phyloP scores from a whole-genome alignment of 2,797 vertebrate species.

The Phyllotis vaccarum region DNA sequence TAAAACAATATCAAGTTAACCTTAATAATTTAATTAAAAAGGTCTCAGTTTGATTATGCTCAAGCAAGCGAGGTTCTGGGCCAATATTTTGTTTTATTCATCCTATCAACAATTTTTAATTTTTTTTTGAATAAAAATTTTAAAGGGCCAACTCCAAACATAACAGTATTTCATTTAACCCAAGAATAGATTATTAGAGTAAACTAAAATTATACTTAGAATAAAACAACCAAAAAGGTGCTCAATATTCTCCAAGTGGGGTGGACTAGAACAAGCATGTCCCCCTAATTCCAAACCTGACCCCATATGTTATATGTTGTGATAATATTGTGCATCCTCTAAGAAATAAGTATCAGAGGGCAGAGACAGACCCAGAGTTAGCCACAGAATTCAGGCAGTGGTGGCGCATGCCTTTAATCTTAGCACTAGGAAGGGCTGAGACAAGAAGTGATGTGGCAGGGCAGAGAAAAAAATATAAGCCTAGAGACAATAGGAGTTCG shows the following conservation, averaged over 20 bases:
- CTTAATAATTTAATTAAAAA: slow-evolving; percentile 3
- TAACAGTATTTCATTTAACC: background rate
- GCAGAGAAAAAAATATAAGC: too few relatives aligned
- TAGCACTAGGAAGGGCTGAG: too few relatives aligned
- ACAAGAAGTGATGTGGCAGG: too few relatives aligned
- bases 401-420: too few relatives aligned
- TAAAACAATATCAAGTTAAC: slow-evolving; percentile 31
- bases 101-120: background rate
- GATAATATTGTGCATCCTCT: too few relatives aligned
- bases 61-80: background rate
- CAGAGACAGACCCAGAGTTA: too few relatives aligned
- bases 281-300: slow-evolving; percentile 11
- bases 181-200: background rate
- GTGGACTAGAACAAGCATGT: background rate
- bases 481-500: too few relatives aligned
- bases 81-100: background rate
- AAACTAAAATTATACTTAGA: slow-evolving; percentile 35
- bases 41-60: background rate
- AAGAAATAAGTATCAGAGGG: too few relatives aligned
- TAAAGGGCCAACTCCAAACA: slow-evolving; percentile 3
- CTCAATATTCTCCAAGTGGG: background rate
- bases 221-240: background rate
- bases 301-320: too few relatives aligned
- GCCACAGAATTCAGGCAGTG: too few relatives aligned
- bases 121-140: background rate